These are phyloP conservation scores for Lophotis ruficrista DNA, from an alignment of 2,113 vertebrate genomes.

Conservation along the genomic window DNA sequence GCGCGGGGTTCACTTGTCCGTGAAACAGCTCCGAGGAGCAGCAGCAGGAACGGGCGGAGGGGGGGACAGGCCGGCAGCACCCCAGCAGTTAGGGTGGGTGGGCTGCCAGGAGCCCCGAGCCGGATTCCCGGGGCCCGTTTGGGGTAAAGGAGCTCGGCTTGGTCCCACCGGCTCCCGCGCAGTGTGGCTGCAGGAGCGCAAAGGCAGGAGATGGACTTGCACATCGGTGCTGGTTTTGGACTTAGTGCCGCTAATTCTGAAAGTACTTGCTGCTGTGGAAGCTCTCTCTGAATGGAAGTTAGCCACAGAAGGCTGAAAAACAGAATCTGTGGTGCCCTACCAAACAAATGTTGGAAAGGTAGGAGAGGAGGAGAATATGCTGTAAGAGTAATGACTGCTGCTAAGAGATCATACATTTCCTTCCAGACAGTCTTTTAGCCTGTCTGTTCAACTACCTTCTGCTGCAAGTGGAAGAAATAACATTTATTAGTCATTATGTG, in stretches of 20 bases:
- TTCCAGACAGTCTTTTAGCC: neutral
- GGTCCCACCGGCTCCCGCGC: neutral
- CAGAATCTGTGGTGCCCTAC: neutral
- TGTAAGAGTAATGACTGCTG: neutral
- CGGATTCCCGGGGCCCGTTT: fast-evolving
- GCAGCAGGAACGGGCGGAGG: too few relatives aligned
- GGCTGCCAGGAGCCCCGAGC: neutral
- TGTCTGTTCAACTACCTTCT: neutral
- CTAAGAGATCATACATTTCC: neutral
- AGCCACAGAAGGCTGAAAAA: neutral
- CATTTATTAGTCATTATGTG: neutral
- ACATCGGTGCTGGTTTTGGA: fast-evolving
- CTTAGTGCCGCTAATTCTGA: neutral
- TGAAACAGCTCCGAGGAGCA: too few relatives aligned
- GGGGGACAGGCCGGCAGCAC: neutral
- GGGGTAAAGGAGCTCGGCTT: neutral
- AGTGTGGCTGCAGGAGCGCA: fast-evolving
- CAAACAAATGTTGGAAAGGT: neutral
- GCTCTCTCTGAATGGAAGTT: neutral
- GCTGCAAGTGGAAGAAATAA: neutral
- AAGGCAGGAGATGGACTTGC: neutral
- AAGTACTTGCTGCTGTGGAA: neutral
- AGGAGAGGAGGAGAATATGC: neutral
- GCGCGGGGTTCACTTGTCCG: too few relatives aligned
- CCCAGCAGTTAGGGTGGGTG: fast-evolving